Base-by-base conservation (phyloP, 2,888 invertebrate species). In the Ophion ellenae region DNA sequence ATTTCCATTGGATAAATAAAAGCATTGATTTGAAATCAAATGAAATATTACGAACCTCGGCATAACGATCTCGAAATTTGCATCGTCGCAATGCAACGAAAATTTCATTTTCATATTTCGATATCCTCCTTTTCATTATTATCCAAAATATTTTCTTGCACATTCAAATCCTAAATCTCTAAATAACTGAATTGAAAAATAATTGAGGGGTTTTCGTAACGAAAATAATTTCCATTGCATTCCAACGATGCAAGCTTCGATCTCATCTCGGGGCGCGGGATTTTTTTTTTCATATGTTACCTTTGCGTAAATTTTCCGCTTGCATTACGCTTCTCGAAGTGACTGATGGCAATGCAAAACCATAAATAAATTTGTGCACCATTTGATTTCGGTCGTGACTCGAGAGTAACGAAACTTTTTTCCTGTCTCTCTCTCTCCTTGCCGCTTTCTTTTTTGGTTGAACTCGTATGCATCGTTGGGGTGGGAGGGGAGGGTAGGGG, bases 401-500 rank as follows among this genome's bases (percentile, higher is more conserved):
- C 66, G 20, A 69, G 69, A 45, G 61, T 4, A 10, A 64, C 14
- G n/a, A 32, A 70, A 32, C 36, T 63, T 47, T 69, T 28, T 70
- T 77, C 47, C 69, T 75, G 53, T 70, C 17, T 6, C 45, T n/a
- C 57, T 28, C 24, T 40, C 10, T 32, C 67, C 59, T 74, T 47
- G 10, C 3, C 47, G 11, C 40, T 59, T 73, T 75, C 75, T 63
- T 76, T 81, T 81, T 61, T 77, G 59, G 77, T 71, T 81, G 73
- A 84, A 84, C 81, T 84, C 84, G 81, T 84, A 77, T 81, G 84
- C 84, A 84, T 59, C 76, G 80, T 70, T 84, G 77, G 67, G 63
- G 70, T 0, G 32, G 32, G 24, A 57, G 67, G 10, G 47, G 5
- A 45, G 9, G 7, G 5, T 4, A 7, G 9, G n/a, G 24, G 24